Conservation (phyloP, 92 coral and sea anemone genomes). For the Siderastrea radians region DNA sequence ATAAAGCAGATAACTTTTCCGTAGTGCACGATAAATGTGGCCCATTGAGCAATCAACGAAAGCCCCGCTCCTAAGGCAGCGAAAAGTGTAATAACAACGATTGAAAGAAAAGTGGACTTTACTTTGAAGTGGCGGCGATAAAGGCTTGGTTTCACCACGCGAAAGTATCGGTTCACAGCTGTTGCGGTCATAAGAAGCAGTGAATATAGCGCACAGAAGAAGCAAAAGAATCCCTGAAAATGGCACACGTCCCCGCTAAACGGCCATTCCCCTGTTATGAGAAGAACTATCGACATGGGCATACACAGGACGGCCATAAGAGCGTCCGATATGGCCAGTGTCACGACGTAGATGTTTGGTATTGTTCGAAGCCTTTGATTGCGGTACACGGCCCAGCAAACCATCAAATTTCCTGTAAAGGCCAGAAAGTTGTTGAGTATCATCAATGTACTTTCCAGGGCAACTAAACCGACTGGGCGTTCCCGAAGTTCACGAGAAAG, state of each 20-base stretch:
- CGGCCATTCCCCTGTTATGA: constrained; percentile 78
- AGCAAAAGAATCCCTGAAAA: constrained; percentile 83
- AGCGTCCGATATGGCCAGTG: constrained; percentile 85
- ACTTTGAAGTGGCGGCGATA: constrained; percentile 73
- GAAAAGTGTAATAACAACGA: constrained; percentile 47
- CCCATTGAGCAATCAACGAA: constrained; percentile 70
- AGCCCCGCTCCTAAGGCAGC: constrained; percentile 85
- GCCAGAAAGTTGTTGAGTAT: constrained; percentile 63
- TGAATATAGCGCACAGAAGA: constrained; percentile 79
- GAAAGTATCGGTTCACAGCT: constrained; percentile 85
- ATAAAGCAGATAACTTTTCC: constrained; percentile 87
- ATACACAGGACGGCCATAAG: constrained; percentile 83
- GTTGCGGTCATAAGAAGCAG: constrained; percentile 88
- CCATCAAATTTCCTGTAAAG: constrained; percentile 78
- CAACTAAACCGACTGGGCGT: constrained; percentile 56
- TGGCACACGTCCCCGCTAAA: constrained; percentile 71
- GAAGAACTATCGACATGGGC: constrained; percentile 76
- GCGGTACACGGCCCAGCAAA: constrained; percentile 87
- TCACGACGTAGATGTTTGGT: constrained; percentile 81
- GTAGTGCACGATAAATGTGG: constrained; percentile 71
- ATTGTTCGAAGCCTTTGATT: constrained; percentile 81
- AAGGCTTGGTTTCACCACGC: constrained; percentile 76
- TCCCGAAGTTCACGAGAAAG: constrained; percentile 54
- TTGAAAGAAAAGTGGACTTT: constrained; percentile 51
- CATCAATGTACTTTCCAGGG: constrained; percentile 76